Base-by-base conservation (phyloP, 2,797 vertebrate species). In the Phrynocephalus forsythii region DNA sequence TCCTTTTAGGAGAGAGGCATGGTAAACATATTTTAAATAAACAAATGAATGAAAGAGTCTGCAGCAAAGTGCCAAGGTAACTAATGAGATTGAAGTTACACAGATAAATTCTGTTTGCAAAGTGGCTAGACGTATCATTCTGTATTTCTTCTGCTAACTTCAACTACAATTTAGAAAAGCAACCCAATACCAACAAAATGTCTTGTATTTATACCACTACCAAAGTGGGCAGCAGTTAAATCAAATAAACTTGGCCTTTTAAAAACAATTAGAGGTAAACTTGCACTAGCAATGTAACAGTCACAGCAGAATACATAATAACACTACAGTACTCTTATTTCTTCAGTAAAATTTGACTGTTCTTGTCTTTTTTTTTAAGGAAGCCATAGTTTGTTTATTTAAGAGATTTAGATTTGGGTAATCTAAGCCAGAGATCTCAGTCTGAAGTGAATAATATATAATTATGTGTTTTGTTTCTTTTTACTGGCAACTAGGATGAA, bases 361-460 rank as follows among this genome's bases (percentile, higher is more conserved):
- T 0, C 0, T 82, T 84, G 69, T 81, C 85, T 85, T 22, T 56
- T 87, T 88, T 84, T 89, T 33, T 33, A 2, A 88, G 81, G 82
- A 93, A 95, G 90, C 90, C 84, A 93, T 83, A 84, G 87, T 91
- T 92, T 93, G 86, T 88, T 94, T 95, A 92, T 92, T 81, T 83
- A 93, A 26, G 93, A 88, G 86, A 88, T 66, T 86, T 88, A 90
- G 86, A 92, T 92, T 84, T 88, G 69, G 83, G 90, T 92, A 87
- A 72, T 67, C 72, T 71, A 84, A 94, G 93, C 87, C 93, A 93
- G 90, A 91, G 60, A 87, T 89, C 82, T 87, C 33, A 33, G 1
- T 33, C 90, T 88, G 91, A 93, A 94, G 92, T 83, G 77, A 91
- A 52, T 38, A 76, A 86, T 83, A 76, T 88, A 84, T 87, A 93